phyloP scores from a whole-genome alignment of 2,113 vertebrate genomes.

The Pardalotus punctatus region DNA sequence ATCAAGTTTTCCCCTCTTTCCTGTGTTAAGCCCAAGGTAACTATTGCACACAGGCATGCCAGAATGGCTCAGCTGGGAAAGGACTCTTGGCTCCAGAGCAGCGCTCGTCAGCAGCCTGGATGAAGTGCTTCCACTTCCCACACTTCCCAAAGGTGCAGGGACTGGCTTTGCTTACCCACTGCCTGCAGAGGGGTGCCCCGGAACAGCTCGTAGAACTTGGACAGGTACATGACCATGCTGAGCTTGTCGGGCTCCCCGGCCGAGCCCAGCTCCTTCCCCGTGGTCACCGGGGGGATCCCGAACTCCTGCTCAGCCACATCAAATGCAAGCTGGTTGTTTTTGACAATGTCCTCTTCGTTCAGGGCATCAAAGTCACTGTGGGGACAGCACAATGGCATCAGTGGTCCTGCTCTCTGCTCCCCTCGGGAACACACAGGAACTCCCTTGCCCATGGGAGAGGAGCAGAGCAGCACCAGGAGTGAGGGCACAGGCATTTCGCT shows the following conservation, averaged over 20 bases:
- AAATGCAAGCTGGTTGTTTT: conserved; percentile 91
- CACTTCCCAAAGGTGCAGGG: rapidly evolving
- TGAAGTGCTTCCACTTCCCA: neutral
- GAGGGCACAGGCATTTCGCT: neutral
- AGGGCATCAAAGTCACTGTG: conserved; percentile 88
- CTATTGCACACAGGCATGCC: neutral
- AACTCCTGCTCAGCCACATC: conserved; percentile 89
- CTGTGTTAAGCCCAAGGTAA: neutral
- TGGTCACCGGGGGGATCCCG: conserved; percentile 86
- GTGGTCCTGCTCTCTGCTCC: neutral
- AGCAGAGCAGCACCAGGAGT: neutral
- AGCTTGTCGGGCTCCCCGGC: conserved; percentile 84
- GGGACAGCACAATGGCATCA: neutral
- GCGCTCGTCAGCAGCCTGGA: neutral
- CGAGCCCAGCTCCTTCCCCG: conserved; percentile 79
- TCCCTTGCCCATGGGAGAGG: neutral
- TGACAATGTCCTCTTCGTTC: conserved; percentile 80
- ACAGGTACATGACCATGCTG: conserved; percentile 89
- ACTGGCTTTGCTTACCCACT: conserved; percentile 75
- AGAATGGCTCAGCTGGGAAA: neutral
- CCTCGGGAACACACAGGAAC: rapidly evolving
- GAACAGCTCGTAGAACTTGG: conserved; percentile 96
- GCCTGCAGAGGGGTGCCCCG: conserved; percentile 82
- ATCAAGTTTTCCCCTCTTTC: neutral
- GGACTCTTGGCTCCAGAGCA: neutral